Conservation (phyloP, 2,888 invertebrate genomes). For the Yponomeuta sedellus region DNA sequence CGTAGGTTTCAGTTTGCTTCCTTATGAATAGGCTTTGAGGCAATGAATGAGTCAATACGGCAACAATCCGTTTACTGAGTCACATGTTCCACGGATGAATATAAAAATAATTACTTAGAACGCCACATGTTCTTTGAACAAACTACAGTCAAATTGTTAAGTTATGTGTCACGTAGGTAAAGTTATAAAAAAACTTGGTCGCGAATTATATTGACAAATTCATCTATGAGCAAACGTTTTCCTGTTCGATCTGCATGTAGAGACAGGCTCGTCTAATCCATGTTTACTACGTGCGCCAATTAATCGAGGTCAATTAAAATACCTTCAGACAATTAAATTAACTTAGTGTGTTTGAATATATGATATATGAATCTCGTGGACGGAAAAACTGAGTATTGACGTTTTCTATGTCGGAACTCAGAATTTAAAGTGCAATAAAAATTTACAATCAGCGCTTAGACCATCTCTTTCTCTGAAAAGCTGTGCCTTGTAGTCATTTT, state of each 20-base stretch:
- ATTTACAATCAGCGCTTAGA: no score
- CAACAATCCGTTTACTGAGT: not conserved
- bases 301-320: not conserved
- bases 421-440: no score
- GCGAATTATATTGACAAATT: not conserved
- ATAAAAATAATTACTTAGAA: not conserved
- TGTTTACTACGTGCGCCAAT: not conserved
- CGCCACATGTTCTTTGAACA: not conserved
- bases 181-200: not conserved
- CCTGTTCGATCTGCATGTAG: not conserved
- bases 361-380: no score
- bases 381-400: no score
- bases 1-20: not conserved
- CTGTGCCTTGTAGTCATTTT: no score
- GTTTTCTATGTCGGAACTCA: no score
- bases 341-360: not conserved
- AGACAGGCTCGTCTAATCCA: not conserved
- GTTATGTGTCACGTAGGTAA: not conserved
- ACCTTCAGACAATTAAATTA: not conserved
- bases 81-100: not conserved
- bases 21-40: not conserved
- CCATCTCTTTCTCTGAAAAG: no score
- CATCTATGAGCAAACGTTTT: no score
- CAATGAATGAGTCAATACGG: not conserved
- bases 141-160: not conserved